Evolutionary conservation across 2,113 vertebrate genomes (phyloP), one percentile per base, ranked within the genome.

Genomic region (Athene cunicularia): DNA sequence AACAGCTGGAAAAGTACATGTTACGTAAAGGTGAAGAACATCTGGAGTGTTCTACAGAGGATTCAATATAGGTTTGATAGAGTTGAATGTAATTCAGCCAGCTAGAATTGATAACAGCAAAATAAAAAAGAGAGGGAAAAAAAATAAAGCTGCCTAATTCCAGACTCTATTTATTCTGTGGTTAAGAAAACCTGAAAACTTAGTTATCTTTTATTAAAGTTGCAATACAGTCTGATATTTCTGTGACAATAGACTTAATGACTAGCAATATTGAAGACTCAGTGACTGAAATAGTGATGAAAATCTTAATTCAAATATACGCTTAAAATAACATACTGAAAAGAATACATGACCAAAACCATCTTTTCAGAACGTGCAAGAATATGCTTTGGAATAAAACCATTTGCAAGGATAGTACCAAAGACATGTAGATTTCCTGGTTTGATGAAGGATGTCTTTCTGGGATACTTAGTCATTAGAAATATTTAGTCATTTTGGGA

Each of bases 141-240:
- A 84, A 82, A 53, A 81, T 90, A 81, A 91, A 74, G 6, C 30
- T 55, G 70, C 16, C 32, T 43, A 70, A 93, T 92, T 74, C 23
- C 49, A 75, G 33, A 53, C 76, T 93, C 32, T 91, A 49, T 90
- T 94, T 90, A 75, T 80, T 96, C 68, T 66, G 45, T 39, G 49
- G 43, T 39, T 97, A 63, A 97, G 71, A 96, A 94, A 96, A 26
- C 18, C 58, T 91, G 76, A 92, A 95, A 98, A 94, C 19, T 68
- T 96, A 94, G 84, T 73, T 97, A 81, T 68, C 62, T 95, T 97
- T 95, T 95, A 80, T 96, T 95, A 92, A 96, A 90, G 19, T 73
- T 95, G 37, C 63, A 95, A 67, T 35, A 81, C 18, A 21, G 59
- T 73, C 60, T 90, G 72, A 91, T 88, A 72, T 74, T 87, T 97